Conservation (phyloP, 2,797 vertebrate species). For the Bradypodion pumilum region DNA sequence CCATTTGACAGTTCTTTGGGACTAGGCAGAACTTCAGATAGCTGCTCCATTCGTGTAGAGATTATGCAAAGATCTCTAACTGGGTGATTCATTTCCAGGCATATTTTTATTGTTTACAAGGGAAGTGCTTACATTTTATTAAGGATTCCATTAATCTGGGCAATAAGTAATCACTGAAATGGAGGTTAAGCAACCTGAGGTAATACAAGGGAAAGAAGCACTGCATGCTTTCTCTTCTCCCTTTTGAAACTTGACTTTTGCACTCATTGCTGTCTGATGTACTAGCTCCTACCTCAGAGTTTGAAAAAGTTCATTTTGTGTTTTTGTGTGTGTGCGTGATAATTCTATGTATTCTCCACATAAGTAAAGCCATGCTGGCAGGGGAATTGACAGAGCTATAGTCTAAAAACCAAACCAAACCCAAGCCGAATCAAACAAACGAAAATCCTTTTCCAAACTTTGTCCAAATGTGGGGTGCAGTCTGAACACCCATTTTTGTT, state of each 20-base stretch:
- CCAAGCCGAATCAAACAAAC: too few relatives aligned
- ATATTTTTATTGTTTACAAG: background rate
- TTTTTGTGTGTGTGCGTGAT: too few relatives aligned
- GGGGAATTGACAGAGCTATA: too few relatives aligned
- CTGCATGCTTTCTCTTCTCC: rapidly evolving
- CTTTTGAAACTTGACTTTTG: background rate
- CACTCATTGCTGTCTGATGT: background rate
- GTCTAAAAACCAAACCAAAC: too few relatives aligned
- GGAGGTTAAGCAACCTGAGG: background rate
- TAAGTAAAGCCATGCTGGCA: too few relatives aligned
- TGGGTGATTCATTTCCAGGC: background rate
- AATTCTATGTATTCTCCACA: too few relatives aligned
- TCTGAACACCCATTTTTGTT: background rate
- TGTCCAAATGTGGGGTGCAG: background rate
- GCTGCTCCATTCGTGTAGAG: background rate
- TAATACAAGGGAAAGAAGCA: background rate
- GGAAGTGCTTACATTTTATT: background rate
- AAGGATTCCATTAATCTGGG: background rate
- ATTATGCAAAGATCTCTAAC: background rate
- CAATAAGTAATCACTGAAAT: background rate
- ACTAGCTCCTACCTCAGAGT: too few relatives aligned
- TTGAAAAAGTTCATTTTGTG: too few relatives aligned
- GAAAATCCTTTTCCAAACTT: too few relatives aligned
- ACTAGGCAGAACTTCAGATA: background rate
- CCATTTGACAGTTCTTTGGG: background rate